Evolutionary conservation across 2,888 invertebrate species (phyloP), one percentile per base, ranked within the genome.

Genomic region (Cordilura impudica): DNA sequence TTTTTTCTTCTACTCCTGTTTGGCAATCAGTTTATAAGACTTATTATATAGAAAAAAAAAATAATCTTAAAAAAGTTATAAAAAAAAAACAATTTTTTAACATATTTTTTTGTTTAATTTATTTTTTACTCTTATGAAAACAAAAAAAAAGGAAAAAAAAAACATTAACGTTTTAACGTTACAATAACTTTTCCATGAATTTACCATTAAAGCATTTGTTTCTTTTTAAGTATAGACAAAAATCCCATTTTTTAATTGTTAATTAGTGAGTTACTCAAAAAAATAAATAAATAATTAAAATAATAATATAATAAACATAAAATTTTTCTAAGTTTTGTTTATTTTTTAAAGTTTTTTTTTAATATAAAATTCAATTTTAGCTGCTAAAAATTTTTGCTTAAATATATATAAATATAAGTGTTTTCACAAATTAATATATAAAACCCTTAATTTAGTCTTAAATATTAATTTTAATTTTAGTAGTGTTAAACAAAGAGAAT

Each of bases 11-110:
- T 66, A 72, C 56, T 67, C 72, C 71, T 72, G 71, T 79, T 79
- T 79, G 79, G 79, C 79, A 79, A 79, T 79, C 79, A 79, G 71
- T 67, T 79, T 67, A 79, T 66, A 79, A 79, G 79, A 79, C 79
- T 79, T 66, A 71, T 69, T 39, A 43, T 39, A 43, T 67, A 56
- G 45, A 67, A 70, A 67, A 35, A 51, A 31, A 70, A 67, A 35
- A 51, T 23, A 73, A 51, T 35, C 1, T 31, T 23, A 43, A 54
- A 58, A 49, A n/a, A 45, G 12, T 6, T 16, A 49, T 35, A 70
- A 69, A 26, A 45, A 53, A 58, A 39, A 4, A 35, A 49, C 61
- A 76, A 65, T 53, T 65, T 60, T 53, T 29, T 12, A 56, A 72
- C 51, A 61, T 35, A 54, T 56, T 21, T 61, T 61, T 67, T 74